phyloP scores from a whole-genome alignment of 2,888 invertebrate species.

The Erpobdella octoculata region DNA sequence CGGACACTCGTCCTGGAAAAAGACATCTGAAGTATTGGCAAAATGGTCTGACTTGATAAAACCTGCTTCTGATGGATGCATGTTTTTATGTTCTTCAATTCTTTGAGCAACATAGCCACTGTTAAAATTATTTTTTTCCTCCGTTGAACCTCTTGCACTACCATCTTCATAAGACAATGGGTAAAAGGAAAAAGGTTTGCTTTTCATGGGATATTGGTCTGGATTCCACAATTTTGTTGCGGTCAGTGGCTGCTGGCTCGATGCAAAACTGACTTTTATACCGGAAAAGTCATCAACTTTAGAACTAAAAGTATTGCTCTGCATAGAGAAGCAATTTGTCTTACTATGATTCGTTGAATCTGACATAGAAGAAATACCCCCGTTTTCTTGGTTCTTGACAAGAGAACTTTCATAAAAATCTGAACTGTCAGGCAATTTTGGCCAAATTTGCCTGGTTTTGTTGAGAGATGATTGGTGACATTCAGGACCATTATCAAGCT shows the following conservation, averaged over 20 bases:
- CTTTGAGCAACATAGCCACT: background rate
- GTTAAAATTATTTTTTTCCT: background rate
- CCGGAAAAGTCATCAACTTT: too few relatives aligned
- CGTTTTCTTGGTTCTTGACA: too few relatives aligned
- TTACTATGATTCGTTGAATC: too few relatives aligned
- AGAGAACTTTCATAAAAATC: too few relatives aligned
- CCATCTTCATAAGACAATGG: conserved; percentile 12
- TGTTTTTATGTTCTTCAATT: too few relatives aligned
- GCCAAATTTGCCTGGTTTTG: too few relatives aligned
- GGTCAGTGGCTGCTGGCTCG: background rate
- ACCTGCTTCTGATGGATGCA: background rate
- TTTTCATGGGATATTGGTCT: background rate
- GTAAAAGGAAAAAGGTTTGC: conserved; percentile 18
- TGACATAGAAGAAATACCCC: too few relatives aligned
- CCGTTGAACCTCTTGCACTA: background rate
- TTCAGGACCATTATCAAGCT: too few relatives aligned
- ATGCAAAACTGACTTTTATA: background rate
- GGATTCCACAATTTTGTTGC: background rate
- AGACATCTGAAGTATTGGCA: background rate
- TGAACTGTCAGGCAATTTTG: too few relatives aligned
- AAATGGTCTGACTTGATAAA: background rate
- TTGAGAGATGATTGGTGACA: too few relatives aligned
- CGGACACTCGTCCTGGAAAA: background rate
- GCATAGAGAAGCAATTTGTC: too few relatives aligned
- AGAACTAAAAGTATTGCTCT: too few relatives aligned